Evolutionary conservation across 2,888 invertebrate genomes (phyloP).

Genomic region (Adelphocoris suturalis): DNA sequence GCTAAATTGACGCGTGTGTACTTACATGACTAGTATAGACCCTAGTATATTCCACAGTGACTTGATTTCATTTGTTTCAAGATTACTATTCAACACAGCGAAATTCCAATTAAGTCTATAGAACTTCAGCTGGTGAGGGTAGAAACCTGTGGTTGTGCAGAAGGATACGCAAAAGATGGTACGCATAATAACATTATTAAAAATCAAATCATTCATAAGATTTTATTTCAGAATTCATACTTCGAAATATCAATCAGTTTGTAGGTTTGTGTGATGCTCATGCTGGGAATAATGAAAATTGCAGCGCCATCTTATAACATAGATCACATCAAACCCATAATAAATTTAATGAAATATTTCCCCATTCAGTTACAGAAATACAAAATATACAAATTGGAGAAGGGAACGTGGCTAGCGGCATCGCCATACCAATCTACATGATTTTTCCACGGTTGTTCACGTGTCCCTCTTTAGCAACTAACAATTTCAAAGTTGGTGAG

Average conservation of each 20-base stretch:
- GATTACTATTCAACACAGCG: constrained; percentile 89
- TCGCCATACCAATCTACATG: constrained; percentile 95
- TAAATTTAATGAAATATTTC: too few species aligned
- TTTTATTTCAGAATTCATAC: too few species aligned
- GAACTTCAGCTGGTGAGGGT: constrained; percentile 96
- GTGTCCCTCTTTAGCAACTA: constrained; percentile 93
- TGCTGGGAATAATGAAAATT: too few species aligned
- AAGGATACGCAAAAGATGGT: constrained; percentile 96
- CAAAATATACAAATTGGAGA: constrained; percentile 98
- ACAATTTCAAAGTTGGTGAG: constrained; percentile 96
- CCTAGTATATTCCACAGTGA: too few species aligned
- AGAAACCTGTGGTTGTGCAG: constrained; percentile 96
- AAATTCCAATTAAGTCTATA: constrained; percentile 92
- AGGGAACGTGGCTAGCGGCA: constrained; percentile 90
- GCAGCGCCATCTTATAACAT: too few species aligned
- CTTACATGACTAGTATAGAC: too few species aligned
- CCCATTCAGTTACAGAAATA: constrained; percentile 91
- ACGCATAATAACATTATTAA: constrained; percentile 75
- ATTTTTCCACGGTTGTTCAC: constrained; percentile 96
- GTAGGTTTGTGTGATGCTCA: too few species aligned
- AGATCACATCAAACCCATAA: too few species aligned
- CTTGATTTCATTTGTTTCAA: constrained; percentile 77
- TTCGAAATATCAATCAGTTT: too few species aligned
- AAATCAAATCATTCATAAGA: too few species aligned
- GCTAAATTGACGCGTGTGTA: too few species aligned